These are phyloP conservation scores for Gadus macrocephalus DNA, from an alignment of 2,113 vertebrate species.

Conservation along the genomic window DNA sequence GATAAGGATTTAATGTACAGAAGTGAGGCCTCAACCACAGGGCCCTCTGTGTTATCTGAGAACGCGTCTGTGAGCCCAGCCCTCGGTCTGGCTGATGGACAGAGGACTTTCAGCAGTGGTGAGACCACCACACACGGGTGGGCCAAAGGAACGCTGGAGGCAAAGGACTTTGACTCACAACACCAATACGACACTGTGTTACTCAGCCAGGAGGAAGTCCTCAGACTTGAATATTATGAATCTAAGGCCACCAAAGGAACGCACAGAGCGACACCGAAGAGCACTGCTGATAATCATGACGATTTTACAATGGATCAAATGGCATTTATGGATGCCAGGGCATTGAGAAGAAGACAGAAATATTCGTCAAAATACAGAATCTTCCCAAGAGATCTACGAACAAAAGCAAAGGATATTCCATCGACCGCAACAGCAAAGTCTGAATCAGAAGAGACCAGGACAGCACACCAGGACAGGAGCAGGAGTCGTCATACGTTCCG, in stretches of 20 bases:
- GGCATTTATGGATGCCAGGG: background rate
- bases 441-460: background rate
- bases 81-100: background rate
- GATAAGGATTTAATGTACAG: background rate
- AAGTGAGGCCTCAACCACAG: background rate
- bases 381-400: too few relatives aligned
- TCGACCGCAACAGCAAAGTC: background rate
- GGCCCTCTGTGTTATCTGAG: background rate
- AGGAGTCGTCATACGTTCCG: background rate
- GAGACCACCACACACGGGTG: conserved; percentile 19
- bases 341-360: too few relatives aligned
- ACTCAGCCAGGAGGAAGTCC: background rate
- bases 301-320: background rate
- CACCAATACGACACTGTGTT: background rate
- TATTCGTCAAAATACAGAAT: too few relatives aligned
- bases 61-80: background rate
- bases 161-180: conserved; percentile 11
- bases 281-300: background rate
- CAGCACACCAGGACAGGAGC: background rate
- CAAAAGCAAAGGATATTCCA: background rate
- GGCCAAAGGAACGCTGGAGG: conserved; percentile 40
- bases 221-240: background rate
- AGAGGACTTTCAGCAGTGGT: background rate
- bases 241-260: background rate
- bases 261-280: too few relatives aligned